phyloP scores from a whole-genome alignment of 2,797 vertebrate species.

The Brachyrhaphis roseni region DNA sequence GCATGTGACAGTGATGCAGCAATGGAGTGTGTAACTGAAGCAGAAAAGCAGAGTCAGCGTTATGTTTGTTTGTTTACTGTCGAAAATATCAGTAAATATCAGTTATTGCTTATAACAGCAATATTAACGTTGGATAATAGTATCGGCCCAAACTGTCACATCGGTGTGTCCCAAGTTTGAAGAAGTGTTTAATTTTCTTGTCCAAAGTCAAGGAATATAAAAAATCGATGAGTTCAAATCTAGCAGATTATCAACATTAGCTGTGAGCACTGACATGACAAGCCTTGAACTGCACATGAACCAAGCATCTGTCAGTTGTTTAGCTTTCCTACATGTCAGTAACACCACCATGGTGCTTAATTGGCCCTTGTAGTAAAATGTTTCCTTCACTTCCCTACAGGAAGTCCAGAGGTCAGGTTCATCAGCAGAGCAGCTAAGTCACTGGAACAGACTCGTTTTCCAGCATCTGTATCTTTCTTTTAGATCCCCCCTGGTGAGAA shows the following conservation, averaged over 20 bases:
- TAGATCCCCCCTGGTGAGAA: not conserved
- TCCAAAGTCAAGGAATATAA: not conserved
- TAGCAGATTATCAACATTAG: not conserved
- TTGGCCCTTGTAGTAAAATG: slow-evolving; percentile 38
- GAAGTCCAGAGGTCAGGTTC: slow-evolving; percentile 59
- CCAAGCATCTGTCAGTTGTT: slow-evolving; percentile 12
- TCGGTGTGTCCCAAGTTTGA: too few relatives aligned
- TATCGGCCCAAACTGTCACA: too few relatives aligned
- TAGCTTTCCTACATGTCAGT: slow-evolving; percentile 15
- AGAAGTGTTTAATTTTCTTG: not conserved
- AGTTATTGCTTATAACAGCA: too few relatives aligned
- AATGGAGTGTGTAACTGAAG: not conserved
- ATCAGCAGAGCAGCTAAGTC: slow-evolving; percentile 38
- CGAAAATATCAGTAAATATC: too few relatives aligned
- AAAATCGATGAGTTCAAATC: not conserved
- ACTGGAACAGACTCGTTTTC: slow-evolving; percentile 4
- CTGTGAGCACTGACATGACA: not conserved
- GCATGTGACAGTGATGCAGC: not conserved
- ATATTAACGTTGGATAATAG: too few relatives aligned
- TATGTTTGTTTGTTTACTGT: too few relatives aligned
- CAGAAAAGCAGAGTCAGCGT: too few relatives aligned
- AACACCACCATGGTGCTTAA: slow-evolving; percentile 36
- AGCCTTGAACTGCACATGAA: slow-evolving; percentile 28
- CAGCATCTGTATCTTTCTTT: slow-evolving; percentile 2
- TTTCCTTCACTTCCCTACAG: slow-evolving; percentile 24